These are phyloP conservation scores for Drosophila ustulata DNA, from an alignment of 2,888 invertebrate species.

Conservation along the genomic window DNA sequence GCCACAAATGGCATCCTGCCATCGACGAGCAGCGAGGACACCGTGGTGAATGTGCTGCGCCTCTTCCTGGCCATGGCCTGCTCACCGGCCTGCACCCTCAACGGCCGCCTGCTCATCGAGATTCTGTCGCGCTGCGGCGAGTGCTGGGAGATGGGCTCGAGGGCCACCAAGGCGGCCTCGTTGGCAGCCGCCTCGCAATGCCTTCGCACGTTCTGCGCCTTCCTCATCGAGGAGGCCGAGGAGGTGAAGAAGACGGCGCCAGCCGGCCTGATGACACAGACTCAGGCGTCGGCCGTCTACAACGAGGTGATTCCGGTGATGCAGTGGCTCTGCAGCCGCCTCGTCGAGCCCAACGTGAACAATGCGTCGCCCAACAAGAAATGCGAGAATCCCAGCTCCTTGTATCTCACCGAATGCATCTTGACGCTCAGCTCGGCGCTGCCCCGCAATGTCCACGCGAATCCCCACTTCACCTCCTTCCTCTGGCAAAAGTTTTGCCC, in stretches of 20 bases:
- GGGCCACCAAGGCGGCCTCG: constrained; percentile 94
- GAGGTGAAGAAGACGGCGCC: constrained; percentile 86
- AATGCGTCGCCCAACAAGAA: constrained; percentile 84
- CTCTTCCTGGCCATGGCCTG: constrained; percentile 95
- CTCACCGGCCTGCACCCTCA: constrained; percentile 94
- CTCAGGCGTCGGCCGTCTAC: constrained; percentile 92
- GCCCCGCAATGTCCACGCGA: constrained; percentile 92
- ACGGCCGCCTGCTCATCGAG: constrained; percentile 94
- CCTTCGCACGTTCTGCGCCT: constrained; percentile 93
- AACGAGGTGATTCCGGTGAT: constrained; percentile 96
- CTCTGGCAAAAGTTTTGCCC: constrained; percentile 97
- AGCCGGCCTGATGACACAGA: constrained; percentile 86
- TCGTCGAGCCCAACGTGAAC: constrained; percentile 90
- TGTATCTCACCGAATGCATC: constrained; percentile 94
- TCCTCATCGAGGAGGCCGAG: constrained; percentile 88
- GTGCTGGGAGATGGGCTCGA: constrained; percentile 91
- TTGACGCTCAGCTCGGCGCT: constrained; percentile 93
- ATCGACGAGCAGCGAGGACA: constrained; percentile 91
- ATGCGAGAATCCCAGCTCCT: constrained; percentile 84
- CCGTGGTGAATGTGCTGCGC: constrained; percentile 90
- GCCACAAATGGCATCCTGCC: constrained; percentile 88
- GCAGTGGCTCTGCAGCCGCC: constrained; percentile 94
- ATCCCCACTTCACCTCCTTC: constrained; percentile 94
- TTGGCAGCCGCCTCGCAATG: constrained; percentile 96
- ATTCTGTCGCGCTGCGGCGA: constrained; percentile 94